These are phyloP conservation scores for Hydrolagus affinis DNA, from an alignment of 2,113 vertebrate species.

Conservation along the genomic window DNA sequence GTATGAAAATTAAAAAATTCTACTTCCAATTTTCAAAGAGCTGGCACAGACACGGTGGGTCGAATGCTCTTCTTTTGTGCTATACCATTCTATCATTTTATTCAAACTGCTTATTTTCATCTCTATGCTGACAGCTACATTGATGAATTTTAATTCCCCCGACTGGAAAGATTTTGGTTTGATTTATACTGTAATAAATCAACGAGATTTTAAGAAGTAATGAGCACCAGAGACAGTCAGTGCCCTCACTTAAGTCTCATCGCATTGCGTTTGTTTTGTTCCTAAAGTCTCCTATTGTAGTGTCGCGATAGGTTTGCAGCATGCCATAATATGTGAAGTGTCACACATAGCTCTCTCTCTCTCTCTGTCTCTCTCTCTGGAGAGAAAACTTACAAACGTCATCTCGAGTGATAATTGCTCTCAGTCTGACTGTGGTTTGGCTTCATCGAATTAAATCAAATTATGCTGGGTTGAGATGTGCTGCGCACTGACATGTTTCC, in stretches of 20 bases:
- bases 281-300: not conserved
- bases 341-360: not conserved
- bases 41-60: too few relatives aligned
- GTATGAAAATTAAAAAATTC: not conserved
- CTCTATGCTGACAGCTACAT: too few relatives aligned
- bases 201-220: not conserved
- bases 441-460: not conserved
- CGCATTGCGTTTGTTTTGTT: not conserved
- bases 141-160: not conserved
- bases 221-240: not conserved
- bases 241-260: not conserved
- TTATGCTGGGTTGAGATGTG: not conserved
- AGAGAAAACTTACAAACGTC: not conserved
- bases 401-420: not conserved
- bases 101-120: not conserved
- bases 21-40: not conserved
- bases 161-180: not conserved
- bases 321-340: not conserved
- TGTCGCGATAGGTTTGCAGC: not conserved
- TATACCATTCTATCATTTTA: too few relatives aligned
- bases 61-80: too few relatives aligned
- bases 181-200: not conserved
- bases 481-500: not conserved
- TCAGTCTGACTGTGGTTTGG: not conserved
- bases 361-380: not conserved